A percentile compares a stretch with the other conserved stretches of the same genome.
Evolutionary conservation across 1,140 invertebrate species (phyloP).

Genomic region (Euura lappo): DNA sequence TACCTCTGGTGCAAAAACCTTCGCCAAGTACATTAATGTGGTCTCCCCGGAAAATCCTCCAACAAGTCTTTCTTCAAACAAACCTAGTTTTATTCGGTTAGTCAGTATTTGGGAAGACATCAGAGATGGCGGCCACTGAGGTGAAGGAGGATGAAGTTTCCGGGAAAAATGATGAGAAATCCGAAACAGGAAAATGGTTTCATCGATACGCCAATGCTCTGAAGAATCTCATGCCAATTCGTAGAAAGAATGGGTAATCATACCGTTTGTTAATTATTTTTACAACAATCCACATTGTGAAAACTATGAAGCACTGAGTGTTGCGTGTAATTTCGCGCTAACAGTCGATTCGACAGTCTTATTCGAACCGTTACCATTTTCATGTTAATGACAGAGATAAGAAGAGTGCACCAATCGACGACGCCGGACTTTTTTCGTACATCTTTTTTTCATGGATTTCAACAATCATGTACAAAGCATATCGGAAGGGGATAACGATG

Average conservation of each 20-base stretch:
- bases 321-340: too few relatives aligned
- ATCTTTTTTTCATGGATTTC: conserved; percentile 68
- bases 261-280: not conserved
- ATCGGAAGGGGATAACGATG: conserved; percentile 60
- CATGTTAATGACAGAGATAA: conserved; percentile 30
- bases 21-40: too few relatives aligned
- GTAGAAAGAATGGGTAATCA: conserved; percentile 30
- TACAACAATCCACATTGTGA: too few relatives aligned
- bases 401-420: conserved; percentile 56
- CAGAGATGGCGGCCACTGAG: too few relatives aligned
- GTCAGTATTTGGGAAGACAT: too few relatives aligned
- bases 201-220: conserved; percentile 29
- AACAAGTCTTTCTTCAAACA: not conserved
- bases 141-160: not conserved
- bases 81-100: too few relatives aligned
- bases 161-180: conserved; percentile 11
- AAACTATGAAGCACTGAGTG: too few relatives aligned
- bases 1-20: too few relatives aligned
- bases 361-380: not conserved
- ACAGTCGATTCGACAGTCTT: not conserved
- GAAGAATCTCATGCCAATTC: conserved; percentile 34
- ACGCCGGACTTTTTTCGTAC: conserved; percentile 63
- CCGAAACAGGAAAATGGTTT: conserved; percentile 30
- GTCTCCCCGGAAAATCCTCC: not conserved
- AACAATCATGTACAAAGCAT: conserved; percentile 63